Evolutionary conservation across 2,797 vertebrate genomes (phyloP), one percentile per base, ranked within the genome.

Genomic region (Pelochelys cantorii): DNA sequence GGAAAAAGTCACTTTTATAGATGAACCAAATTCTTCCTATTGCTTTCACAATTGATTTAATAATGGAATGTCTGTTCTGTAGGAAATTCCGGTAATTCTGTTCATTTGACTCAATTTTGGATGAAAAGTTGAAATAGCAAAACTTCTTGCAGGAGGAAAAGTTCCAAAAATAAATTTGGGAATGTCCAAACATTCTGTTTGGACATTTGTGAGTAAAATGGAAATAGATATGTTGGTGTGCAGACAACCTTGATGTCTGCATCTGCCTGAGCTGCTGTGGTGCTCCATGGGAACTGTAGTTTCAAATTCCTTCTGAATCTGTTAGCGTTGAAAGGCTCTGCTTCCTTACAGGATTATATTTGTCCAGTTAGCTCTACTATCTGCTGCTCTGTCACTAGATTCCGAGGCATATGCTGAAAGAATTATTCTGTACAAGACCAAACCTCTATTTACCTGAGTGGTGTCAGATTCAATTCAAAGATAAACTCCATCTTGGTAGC

Each of bases 91-190:
- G 12, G 20, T 56, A 5, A 0, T 0, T 57, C 2, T 86, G 15
- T 1, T 92, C 13, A 23, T 87, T 81, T 80, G 60, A 3, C 0
- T 0, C 0, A 7, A 20, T 93, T 82, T 34, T 18, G 71, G 52
- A 84, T 7, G 82, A 90, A 93, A 87, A 78, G 34, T 42, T 81
- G 1, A 78, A 91, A 83, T 60, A 52, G 20, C 29, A 74, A 62
- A 9, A 55, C 42, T 31, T 25, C 1, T 12, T 31, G 23, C 27
- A 65, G 0, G 52, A 11, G 54, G 59, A 84, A 81, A 22, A 22
- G 0, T 75, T 77, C 81, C 11, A 2, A 5, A 22, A 85, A 91
- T 34, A 0, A 81, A 59, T 83, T 79, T 62, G 23, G 31, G 12
- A 79, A 37, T 86, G 83, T 79, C 15, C 55, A 17, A 48, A 13